Conservation (phyloP, 2,888 invertebrate species). For the Tipula lateralis region DNA sequence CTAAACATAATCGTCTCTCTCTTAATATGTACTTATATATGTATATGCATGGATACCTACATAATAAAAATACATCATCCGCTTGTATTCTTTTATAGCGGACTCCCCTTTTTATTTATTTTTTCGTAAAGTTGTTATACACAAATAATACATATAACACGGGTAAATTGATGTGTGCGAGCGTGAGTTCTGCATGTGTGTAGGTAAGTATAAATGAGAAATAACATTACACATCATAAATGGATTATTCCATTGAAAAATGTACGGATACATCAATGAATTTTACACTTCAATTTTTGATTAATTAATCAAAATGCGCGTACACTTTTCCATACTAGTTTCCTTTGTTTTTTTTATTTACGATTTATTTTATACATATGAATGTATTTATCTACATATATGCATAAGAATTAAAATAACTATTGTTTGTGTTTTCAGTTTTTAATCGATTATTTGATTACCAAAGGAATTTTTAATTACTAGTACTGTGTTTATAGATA, state of each 20-base stretch:
- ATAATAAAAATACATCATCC: not conserved
- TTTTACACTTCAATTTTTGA: not conserved
- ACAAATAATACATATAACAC: not conserved
- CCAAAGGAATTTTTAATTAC: not conserved
- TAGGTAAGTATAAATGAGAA: not conserved
- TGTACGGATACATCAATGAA: not conserved
- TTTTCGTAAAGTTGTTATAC: not conserved
- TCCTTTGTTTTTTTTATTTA: not conserved
- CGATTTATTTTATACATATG: not conserved
- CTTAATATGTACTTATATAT: too few species aligned
- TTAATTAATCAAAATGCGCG: slow-evolving; percentile 25
- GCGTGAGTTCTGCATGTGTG: not conserved
- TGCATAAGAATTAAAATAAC: not conserved
- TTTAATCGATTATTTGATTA: not conserved
- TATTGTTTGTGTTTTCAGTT: not conserved
- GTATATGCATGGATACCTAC: not conserved
- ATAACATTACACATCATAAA: not conserved
- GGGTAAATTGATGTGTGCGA: not conserved
- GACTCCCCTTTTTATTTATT: not conserved
- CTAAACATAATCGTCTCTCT: not conserved
- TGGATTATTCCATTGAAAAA: slow-evolving; percentile 5
- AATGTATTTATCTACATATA: too few species aligned
- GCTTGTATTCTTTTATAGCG: not conserved
- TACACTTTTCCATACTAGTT: not conserved
- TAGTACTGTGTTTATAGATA: not conserved